These are phyloP conservation scores for Pandemis cinnamomeana DNA, from an alignment of 2,888 invertebrate species.

Conservation along the genomic window DNA sequence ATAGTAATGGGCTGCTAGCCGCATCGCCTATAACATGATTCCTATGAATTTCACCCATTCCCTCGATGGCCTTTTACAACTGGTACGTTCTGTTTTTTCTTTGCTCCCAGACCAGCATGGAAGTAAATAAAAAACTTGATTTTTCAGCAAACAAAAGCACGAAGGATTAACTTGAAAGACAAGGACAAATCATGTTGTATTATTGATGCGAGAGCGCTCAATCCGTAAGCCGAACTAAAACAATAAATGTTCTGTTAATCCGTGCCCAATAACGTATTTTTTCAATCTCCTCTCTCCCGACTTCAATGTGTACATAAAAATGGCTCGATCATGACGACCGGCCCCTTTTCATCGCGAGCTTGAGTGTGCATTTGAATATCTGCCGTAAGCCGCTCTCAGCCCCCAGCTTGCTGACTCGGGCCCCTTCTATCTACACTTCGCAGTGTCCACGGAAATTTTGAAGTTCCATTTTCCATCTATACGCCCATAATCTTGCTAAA, in stretches of 20 bases:
- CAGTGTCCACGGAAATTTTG: background rate
- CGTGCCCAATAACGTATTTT: background rate
- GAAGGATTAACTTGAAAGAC: no score
- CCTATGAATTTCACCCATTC: no score
- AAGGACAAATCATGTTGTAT: background rate
- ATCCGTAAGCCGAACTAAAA: background rate
- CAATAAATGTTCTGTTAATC: background rate
- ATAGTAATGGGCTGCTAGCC: no score
- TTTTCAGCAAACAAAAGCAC: no score
- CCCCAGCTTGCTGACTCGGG: constrained; percentile 17
- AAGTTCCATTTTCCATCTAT: no score
- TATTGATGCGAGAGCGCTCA: background rate
- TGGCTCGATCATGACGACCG: background rate
- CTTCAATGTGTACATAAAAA: background rate
- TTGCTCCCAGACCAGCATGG: no score
- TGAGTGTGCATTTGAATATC: constrained; percentile 31
- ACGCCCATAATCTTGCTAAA: no score
- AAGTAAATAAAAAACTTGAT: no score
- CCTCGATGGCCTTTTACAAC: no score
- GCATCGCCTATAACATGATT: no score
- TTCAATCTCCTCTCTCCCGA: background rate
- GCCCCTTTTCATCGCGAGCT: background rate
- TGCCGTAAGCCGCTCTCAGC: constrained; percentile 16
- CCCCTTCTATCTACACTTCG: background rate
- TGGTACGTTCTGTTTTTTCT: no score